These are phyloP conservation scores for Gymnogyps californianus DNA, from an alignment of 2,113 vertebrate species.

Conservation along the genomic window DNA sequence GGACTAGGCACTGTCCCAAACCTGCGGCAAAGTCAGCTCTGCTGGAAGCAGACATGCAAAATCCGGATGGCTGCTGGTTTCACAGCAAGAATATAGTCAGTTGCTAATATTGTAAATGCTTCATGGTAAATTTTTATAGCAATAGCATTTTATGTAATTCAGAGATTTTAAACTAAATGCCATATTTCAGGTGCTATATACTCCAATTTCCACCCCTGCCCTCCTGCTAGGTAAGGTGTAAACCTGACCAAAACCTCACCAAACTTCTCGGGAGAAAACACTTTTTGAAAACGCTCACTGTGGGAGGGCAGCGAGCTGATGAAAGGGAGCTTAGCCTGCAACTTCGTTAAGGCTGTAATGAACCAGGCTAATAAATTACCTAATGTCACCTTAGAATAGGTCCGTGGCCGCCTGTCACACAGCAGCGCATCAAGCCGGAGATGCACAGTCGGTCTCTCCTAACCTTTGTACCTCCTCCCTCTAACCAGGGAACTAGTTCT, in stretches of 20 bases:
- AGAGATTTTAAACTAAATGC: not conserved
- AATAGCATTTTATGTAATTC: not conserved
- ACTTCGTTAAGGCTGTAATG: not conserved
- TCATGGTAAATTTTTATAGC: not conserved
- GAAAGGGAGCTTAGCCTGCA: not conserved
- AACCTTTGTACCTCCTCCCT: not conserved
- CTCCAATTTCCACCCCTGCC: not conserved
- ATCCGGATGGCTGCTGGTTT: not conserved
- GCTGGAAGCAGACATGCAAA: not conserved
- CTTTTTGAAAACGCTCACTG: not conserved
- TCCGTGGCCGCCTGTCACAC: not conserved
- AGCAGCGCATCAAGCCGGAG: not conserved
- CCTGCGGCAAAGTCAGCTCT: not conserved
- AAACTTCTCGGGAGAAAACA: not conserved
- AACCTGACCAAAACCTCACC: not conserved
- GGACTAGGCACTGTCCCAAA: not conserved
- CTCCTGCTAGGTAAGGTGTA: not conserved
- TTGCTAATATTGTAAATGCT: not conserved
- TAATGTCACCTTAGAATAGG: not conserved
- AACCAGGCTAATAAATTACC: constrained; percentile 4
- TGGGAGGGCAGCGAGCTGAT: fast-evolving
- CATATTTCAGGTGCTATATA: not conserved
- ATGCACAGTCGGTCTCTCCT: not conserved
- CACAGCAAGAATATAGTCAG: not conserved
- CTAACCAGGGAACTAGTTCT: not conserved